A percentile compares a stretch with the other conserved stretches of the same genome.
These are phyloP conservation scores for Chelidonichthys spinosus DNA, from an alignment of 2,797 vertebrate species.

Conservation along the genomic window DNA sequence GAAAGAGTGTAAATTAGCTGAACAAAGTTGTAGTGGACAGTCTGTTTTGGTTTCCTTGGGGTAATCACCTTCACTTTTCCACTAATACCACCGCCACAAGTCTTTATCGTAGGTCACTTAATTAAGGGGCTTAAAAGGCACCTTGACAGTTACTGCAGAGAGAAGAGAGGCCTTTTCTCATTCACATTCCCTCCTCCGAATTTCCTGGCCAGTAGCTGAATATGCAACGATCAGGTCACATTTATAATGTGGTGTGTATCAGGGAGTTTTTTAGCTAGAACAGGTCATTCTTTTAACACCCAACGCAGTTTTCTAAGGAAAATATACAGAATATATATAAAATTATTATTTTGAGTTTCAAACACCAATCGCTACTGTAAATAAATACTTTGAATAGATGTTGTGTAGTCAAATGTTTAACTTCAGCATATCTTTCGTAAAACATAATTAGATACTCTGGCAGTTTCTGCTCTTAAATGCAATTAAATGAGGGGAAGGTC, in stretches of 20 bases:
- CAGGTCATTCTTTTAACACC: neutral
- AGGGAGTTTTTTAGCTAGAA: neutral
- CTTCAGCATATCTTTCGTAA: neutral
- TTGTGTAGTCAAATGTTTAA: neutral
- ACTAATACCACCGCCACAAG: neutral
- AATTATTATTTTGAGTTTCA: neutral
- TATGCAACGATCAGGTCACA: slow-evolving; percentile 1
- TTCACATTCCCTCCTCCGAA: neutral
- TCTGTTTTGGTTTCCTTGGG: neutral
- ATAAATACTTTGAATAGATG: neutral
- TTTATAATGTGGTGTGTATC: neutral
- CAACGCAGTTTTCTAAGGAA: neutral
- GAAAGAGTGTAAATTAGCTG: slow-evolving; percentile 8
- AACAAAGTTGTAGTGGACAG: neutral
- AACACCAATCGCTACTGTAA: neutral
- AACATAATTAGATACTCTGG: neutral
- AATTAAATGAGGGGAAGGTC: neutral
- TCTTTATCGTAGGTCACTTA: slow-evolving; percentile 31
- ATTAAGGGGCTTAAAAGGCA: slow-evolving; percentile 31
- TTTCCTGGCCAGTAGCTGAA: slow-evolving; percentile 9
- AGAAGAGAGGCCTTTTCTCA: neutral
- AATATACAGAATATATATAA: neutral
- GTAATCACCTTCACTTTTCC: neutral
- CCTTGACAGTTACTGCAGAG: slow-evolving; percentile 10
- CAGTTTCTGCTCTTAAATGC: neutral